A percentile compares a stretch with the other conserved stretches of the same genome.
Evolutionary conservation across 2,888 invertebrate species (phyloP).

Genomic region (Cantharis rustica): DNA sequence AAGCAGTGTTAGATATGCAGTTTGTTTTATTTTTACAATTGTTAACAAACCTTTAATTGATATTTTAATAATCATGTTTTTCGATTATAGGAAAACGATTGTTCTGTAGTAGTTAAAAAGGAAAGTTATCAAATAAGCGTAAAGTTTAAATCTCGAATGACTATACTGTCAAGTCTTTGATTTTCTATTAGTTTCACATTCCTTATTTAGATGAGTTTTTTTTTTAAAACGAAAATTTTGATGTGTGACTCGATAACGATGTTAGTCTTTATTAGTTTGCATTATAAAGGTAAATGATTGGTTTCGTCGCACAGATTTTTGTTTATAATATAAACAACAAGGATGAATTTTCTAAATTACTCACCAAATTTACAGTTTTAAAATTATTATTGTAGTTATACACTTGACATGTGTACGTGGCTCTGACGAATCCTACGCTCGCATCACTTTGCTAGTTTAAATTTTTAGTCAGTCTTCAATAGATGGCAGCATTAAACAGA

Average conservation of each 20-base stretch:
- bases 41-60: constrained; percentile 9
- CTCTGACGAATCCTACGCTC: background rate
- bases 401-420: background rate
- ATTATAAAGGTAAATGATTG: constrained; percentile 13
- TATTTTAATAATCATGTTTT: constrained; percentile 13
- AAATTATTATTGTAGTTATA: background rate
- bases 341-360: background rate
- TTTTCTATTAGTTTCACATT: constrained; percentile 1
- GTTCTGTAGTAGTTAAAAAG: background rate
- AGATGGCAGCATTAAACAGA: background rate
- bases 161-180: background rate
- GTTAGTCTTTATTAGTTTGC: constrained; percentile 9
- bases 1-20: constrained; percentile 10
- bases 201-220: constrained; percentile 1
- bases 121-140: background rate
- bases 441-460: background rate
- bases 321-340: background rate
- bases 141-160: background rate
- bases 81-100: constrained; percentile 4
- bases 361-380: background rate
- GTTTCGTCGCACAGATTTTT: background rate
- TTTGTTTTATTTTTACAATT: constrained; percentile 4
- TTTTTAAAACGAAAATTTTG: background rate
- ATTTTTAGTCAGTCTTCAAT: background rate
- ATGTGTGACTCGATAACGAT: constrained; percentile 9